phyloP scores from a whole-genome alignment of 2,888 invertebrate genomes.

The Achlya flavicornis region DNA sequence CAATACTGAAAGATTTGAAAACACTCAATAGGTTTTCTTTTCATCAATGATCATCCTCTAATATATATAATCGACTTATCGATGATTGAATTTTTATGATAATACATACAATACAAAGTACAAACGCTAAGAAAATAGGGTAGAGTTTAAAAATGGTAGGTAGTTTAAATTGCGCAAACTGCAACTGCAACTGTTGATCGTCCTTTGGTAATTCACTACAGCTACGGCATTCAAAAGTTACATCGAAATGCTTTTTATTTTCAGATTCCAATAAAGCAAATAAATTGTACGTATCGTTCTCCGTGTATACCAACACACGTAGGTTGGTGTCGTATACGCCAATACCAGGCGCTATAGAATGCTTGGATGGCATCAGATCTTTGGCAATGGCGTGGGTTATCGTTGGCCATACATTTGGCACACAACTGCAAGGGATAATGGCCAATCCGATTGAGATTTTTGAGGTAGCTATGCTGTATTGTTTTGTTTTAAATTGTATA shows the following conservation, averaged over 20 bases:
- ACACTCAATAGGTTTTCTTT: background rate
- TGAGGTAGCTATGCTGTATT: slow-evolving; percentile 43
- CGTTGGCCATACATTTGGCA: slow-evolving; percentile 62
- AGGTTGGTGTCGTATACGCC: slow-evolving; percentile 61
- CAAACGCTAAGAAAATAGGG: too few relatives aligned
- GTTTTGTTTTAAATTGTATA: too few relatives aligned
- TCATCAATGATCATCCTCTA: background rate
- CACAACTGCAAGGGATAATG: slow-evolving; percentile 31
- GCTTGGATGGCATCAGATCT: slow-evolving; percentile 74
- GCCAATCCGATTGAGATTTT: slow-evolving; percentile 48
- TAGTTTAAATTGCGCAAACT: too few relatives aligned
- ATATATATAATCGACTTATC: too few relatives aligned
- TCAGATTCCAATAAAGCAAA: slow-evolving; percentile 53
- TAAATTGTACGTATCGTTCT: slow-evolving; percentile 49
- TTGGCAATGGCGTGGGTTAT: slow-evolving; percentile 80
- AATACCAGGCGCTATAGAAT: slow-evolving; percentile 62
- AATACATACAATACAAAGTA: too few relatives aligned
- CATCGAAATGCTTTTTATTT: slow-evolving; percentile 14
- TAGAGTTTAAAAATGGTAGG: too few relatives aligned
- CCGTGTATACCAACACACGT: slow-evolving; percentile 67
- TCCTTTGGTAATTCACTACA: too few relatives aligned
- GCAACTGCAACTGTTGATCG: too few relatives aligned
- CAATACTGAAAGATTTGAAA: slow-evolving; percentile 11
- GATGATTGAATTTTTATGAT: too few relatives aligned
- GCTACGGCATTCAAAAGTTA: too few relatives aligned